A percentile compares a stretch with the other conserved stretches of the same genome.
Evolutionary conservation across 1,140 invertebrate genomes (phyloP).

Genomic region (Cydia pomonella): DNA sequence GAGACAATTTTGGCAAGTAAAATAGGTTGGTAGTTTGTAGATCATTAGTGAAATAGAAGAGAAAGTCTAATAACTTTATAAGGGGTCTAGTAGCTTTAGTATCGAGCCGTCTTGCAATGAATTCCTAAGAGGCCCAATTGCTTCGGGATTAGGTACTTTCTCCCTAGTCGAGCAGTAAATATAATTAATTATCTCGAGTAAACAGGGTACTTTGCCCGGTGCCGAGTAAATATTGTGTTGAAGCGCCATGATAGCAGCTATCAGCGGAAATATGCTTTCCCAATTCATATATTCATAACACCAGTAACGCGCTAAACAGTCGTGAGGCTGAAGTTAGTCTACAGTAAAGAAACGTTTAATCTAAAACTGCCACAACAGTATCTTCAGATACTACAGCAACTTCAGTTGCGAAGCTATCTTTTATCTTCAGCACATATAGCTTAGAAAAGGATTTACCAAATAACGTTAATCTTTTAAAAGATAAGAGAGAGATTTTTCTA

Average conservation of each 20-base stretch:
- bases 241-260: neutral
- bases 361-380: neutral
- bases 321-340: neutral
- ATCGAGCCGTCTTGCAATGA: neutral
- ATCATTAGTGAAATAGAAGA: conserved; percentile 1
- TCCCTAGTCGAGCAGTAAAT: neutral
- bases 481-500: neutral
- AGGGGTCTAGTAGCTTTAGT: neutral
- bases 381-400: too few species aligned
- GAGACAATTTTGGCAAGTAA: neutral
- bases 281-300: conserved; percentile 12
- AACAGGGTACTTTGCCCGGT: neutral
- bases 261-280: conserved; percentile 14
- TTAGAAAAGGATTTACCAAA: neutral
- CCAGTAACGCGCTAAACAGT: neutral
- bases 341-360: neutral
- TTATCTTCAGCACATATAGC: neutral
- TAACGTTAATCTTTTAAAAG: conserved; percentile 14
- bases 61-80: neutral
- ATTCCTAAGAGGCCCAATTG: neutral
- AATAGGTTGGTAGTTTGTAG: neutral
- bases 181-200: conserved; percentile 2
- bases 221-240: neutral
- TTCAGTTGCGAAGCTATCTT: neutral
- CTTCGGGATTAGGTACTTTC: neutral